Evolutionary conservation across 1,140 invertebrate genomes (phyloP), one percentile per base, ranked within the genome.

Genomic region (Drosophila elegans): DNA sequence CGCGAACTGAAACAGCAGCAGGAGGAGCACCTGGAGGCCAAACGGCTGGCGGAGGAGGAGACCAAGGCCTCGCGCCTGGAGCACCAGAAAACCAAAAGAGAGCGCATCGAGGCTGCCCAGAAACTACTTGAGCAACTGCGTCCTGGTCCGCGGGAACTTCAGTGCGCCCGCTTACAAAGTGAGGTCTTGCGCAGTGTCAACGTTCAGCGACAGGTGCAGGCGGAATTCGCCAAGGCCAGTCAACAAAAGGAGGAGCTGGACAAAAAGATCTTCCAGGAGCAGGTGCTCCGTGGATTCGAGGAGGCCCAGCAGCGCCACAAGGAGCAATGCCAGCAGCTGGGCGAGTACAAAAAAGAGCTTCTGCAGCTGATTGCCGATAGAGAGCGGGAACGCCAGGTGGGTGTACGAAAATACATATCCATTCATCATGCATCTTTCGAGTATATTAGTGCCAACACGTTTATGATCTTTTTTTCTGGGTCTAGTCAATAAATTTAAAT

Each of bases 181-280:
- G 88, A 92, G 41, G 84, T 91, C 4, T 32, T 91, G 51, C 72
- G 78, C 0, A 80, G 76, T 25, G 61, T 91, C 7, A 86, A 85
- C 9, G 72, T 80, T 0, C 91, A 92, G 64, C 57, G 81, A 0
- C 52, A 82, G 29, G 71, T 92, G 36, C 91, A 91, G 45, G 59
- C 61, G 13, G 74, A 88, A n/a, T 80, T 88, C 2, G 78, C 80
- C 29, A 72, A 75, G 36, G 74, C 68, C 3, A 38, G 51, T 9
- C 49, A 63, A 41, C 21, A 75, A 25, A 77, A 91, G 52, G 59
- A 59, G 12, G 32, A 54, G 2, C 71, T 59, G 51, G 83, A 91
- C 29, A 76, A 53, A 4, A 57, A 64, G 27, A 52, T 74, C 32
- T 83, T 82, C 44, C 57, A 86, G 21, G 73, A 75, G 11, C 88